Conservation (phyloP, 2,888 invertebrate genomes). For the Orthonychiurus folsomi region DNA sequence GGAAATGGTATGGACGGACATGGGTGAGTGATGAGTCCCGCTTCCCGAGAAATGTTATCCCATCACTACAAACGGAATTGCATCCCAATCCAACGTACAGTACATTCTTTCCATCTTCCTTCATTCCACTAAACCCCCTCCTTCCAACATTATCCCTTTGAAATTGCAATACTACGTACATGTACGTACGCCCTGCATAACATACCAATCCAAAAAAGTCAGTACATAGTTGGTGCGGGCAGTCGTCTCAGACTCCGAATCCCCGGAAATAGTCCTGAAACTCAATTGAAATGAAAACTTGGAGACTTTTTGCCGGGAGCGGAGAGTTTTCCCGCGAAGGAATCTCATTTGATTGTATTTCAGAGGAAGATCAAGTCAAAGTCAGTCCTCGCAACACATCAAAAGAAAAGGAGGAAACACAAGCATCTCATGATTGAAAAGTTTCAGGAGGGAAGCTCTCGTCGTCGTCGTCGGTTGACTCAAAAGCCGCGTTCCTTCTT, state of each 20-base stretch:
- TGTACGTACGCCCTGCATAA: neutral
- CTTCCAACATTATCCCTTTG: too few relatives aligned
- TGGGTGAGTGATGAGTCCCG: neutral
- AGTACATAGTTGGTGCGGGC: neutral
- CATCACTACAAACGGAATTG: neutral
- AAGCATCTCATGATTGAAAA: conserved; percentile 37
- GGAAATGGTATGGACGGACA: neutral
- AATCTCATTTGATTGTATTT: conserved; percentile 21
- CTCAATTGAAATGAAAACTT: conserved; percentile 21
- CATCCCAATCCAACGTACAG: too few relatives aligned
- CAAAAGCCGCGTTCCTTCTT: conserved; percentile 5
- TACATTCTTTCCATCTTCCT: neutral
- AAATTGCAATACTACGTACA: neutral
- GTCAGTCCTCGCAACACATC: conserved; percentile 14
- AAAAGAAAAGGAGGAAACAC: conserved; percentile 16
- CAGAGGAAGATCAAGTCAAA: conserved; percentile 12
- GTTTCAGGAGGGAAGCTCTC: conserved; percentile 20
- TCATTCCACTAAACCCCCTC: too few relatives aligned
- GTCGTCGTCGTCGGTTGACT: conserved; percentile 7
- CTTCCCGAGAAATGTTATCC: neutral
- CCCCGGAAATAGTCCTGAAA: conserved; percentile 20
- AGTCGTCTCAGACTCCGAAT: neutral
- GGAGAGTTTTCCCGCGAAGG: conserved; percentile 12
- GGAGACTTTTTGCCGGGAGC: too few relatives aligned
- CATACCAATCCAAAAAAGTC: neutral